Evolutionary conservation across 2,113 vertebrate genomes (phyloP).

Genomic region (Accipiter cooperii): DNA sequence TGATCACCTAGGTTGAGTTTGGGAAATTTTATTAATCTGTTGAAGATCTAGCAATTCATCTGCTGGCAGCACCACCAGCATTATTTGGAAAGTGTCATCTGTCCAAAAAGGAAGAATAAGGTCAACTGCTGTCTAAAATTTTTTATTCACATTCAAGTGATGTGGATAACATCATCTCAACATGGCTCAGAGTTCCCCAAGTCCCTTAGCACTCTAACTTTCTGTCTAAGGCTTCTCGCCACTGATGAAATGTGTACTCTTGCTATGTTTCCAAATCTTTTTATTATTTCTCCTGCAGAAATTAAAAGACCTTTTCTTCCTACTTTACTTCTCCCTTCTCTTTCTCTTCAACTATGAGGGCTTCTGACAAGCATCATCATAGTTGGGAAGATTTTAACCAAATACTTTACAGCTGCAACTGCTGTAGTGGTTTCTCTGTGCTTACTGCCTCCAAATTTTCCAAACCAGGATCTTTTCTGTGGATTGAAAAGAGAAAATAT

Average conservation of each 20-base stretch:
- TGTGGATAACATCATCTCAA: not conserved
- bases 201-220: not conserved
- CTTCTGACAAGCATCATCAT: not conserved
- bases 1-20: not conserved
- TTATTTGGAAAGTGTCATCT: not conserved
- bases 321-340: not conserved
- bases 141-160: not conserved
- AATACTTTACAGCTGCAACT: not conserved
- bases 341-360: not conserved
- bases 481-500: not conserved
- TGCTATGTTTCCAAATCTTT: not conserved
- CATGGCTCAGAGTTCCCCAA: not conserved
- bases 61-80: not conserved
- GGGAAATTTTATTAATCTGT: not conserved
- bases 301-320: not conserved
- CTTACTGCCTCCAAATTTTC: not conserved
- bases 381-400: not conserved
- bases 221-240: not conserved
- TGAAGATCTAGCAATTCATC: not conserved
- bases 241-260: not conserved
- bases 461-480: not conserved
- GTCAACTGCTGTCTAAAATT: not conserved
- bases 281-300: not conserved
- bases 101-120: not conserved
- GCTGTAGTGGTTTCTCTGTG: not conserved